phyloP scores from a whole-genome alignment of 2,888 invertebrate species.

The Drosophila meridiana region DNA sequence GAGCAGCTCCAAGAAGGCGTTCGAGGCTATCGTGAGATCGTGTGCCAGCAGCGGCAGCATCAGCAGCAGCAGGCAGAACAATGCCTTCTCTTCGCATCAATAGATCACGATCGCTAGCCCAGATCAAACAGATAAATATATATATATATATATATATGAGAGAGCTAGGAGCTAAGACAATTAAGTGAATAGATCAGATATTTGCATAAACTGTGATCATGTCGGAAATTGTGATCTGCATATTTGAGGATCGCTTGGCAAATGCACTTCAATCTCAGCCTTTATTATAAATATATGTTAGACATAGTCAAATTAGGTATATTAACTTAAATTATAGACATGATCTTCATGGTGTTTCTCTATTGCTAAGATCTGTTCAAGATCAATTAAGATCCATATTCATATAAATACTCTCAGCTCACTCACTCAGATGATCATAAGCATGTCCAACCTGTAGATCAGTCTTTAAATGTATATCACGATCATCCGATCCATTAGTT shows the following conservation, averaged over 20 bases:
- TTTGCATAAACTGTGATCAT: background rate
- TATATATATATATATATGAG: background rate
- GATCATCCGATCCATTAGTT: no score
- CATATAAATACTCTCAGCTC: no score
- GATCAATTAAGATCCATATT: no score
- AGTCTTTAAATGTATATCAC: no score
- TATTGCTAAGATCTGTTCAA: no score
- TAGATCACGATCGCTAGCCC: constrained; percentile 60
- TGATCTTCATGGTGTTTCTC: no score
- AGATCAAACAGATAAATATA: constrained; percentile 17
- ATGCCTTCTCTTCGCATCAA: constrained; percentile 60
- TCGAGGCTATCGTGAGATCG: constrained; percentile 57
- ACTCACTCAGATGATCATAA: no score
- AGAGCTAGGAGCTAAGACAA: background rate
- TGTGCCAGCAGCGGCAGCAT: constrained; percentile 45
- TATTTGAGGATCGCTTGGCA: background rate
- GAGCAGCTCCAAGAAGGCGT: constrained; percentile 22
- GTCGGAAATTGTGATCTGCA: background rate
- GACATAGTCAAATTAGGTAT: no score
- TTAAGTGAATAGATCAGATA: constrained; percentile 19
- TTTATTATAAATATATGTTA: constrained; percentile 9
- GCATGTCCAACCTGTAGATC: no score
- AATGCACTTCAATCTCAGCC: background rate
- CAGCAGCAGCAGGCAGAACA: constrained; percentile 48
- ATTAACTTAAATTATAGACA: no score